Evolutionary conservation across 2,888 invertebrate genomes (phyloP).

Genomic region (Pandemis corylana): DNA sequence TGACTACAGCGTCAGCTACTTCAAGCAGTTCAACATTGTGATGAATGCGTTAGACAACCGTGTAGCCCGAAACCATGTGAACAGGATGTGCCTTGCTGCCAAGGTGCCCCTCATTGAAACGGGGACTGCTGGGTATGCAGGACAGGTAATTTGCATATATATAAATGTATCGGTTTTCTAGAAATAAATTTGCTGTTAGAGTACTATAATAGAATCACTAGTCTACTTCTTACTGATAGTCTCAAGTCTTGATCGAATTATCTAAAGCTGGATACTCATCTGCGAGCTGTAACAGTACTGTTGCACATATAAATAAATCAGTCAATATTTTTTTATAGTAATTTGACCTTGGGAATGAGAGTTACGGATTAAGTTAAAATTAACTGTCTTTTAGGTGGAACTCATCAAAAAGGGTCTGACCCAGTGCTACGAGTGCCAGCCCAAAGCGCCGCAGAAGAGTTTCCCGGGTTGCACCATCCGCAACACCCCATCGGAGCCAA

Average conservation of each 20-base stretch:
- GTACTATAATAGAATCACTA: too few relatives aligned
- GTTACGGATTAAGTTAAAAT: too few relatives aligned
- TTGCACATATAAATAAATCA: too few relatives aligned
- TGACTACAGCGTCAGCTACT: slow-evolving; percentile 95
- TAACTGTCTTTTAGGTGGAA: slow-evolving; percentile 84
- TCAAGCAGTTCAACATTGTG: slow-evolving; percentile 95
- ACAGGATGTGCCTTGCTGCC: slow-evolving; percentile 98
- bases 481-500: slow-evolving; percentile 99
- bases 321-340: too few relatives aligned
- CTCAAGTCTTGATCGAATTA: too few relatives aligned
- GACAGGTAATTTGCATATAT: slow-evolving; percentile 86
- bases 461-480: slow-evolving; percentile 99
- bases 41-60: slow-evolving; percentile 99
- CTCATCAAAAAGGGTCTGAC: slow-evolving; percentile 93
- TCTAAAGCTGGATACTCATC: too few relatives aligned
- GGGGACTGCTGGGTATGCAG: slow-evolving; percentile 98
- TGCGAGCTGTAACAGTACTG: too few relatives aligned
- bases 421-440: slow-evolving; percentile 98
- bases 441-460: slow-evolving; percentile 95
- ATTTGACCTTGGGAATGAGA: too few relatives aligned
- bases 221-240: too few relatives aligned
- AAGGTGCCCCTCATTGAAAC: slow-evolving; percentile 98
- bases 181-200: too few relatives aligned
- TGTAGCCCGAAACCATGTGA: slow-evolving; percentile 98
- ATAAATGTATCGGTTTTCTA: too few relatives aligned